These are phyloP conservation scores for Gambelia wislizenii DNA, from an alignment of 2,797 vertebrate species.

Conservation along the genomic window DNA sequence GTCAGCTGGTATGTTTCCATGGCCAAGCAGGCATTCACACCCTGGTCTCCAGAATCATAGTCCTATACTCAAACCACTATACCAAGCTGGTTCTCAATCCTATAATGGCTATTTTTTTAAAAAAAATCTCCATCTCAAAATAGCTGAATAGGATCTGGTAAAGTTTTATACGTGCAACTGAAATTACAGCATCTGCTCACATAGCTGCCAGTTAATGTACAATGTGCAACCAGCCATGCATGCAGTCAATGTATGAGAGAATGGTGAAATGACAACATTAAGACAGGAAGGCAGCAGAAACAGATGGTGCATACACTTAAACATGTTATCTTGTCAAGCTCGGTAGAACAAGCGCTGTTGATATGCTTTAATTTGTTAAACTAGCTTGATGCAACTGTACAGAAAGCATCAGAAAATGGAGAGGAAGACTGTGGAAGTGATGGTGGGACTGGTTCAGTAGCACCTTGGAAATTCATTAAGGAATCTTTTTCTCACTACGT, in stretches of 20 bases:
- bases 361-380: conserved; percentile 57
- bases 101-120: background rate
- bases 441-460: background rate
- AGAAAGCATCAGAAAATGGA: conserved; percentile 13
- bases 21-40: too few relatives aligned
- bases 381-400: conserved; percentile 30
- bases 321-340: conserved; percentile 55
- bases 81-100: too few relatives aligned
- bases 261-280: conserved; percentile 32
- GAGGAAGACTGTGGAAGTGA: background rate
- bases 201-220: conserved; percentile 49
- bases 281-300: conserved; percentile 48
- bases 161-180: conserved; percentile 40
- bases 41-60: too few relatives aligned
- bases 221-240: conserved; percentile 22
- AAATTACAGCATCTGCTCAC: conserved; percentile 52
- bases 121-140: conserved; percentile 31
- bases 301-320: conserved; percentile 57
- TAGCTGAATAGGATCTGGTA: conserved; percentile 46
- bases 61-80: too few relatives aligned
- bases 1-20: too few relatives aligned
- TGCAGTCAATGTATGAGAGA: conserved; percentile 37
- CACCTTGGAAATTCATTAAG: background rate
- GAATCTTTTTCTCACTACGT: background rate
- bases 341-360: conserved; percentile 60